Base-by-base conservation (phyloP, 2,888 invertebrate species). In the Ceriagrion tenellum region DNA sequence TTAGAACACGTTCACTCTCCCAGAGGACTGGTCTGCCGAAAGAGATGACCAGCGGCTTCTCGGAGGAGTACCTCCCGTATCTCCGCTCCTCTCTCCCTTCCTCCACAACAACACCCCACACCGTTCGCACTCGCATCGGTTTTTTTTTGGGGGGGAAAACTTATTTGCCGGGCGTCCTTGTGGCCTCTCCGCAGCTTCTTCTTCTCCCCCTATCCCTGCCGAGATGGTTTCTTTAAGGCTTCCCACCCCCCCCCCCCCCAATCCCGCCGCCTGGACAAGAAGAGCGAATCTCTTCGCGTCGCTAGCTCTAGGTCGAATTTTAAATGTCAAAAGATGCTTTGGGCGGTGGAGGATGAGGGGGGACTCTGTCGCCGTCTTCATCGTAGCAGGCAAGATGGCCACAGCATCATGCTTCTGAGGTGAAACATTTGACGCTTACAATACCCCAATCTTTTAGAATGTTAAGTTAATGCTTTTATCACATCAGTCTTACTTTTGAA, bases 121-220 rank as follows among this genome's bases (percentile, higher is more conserved):
- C 55, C 59, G 12, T 91, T 59, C 26, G n/a, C 55, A 20, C 59
- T 91, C 56, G n/a, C 90, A 55, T 91, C 35, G 20, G 23, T 91
- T 63, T 40, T 59, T 81, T 81, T 81, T 69, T 69, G 6, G 26
- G 20, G 69, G 30, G 81, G 81, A 26, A n/a, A 69, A 69, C 35
- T 91, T 91, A 59, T 40, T 35, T 26, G 2, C 40, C 91, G 59
- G 40, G 30, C 59, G 40, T 91, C 91, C 91, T 91, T 59, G 91
- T n/a, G 59, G 59, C 16, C 10, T 10, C 10, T 10, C 3, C 59
- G 8, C 1, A 1, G 40, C 26, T 20, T 88, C 69, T n/a, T 13
- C 35, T n/a, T n/a, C n/a, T n/a, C 55, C 55, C 55, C 89, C 47
- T n/a, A n/a, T n/a, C 55, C 55, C 56, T n/a, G 0, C 56, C 26